These are phyloP conservation scores for Cacatua alba DNA, from an alignment of 2,113 vertebrate species.

Conservation along the genomic window DNA sequence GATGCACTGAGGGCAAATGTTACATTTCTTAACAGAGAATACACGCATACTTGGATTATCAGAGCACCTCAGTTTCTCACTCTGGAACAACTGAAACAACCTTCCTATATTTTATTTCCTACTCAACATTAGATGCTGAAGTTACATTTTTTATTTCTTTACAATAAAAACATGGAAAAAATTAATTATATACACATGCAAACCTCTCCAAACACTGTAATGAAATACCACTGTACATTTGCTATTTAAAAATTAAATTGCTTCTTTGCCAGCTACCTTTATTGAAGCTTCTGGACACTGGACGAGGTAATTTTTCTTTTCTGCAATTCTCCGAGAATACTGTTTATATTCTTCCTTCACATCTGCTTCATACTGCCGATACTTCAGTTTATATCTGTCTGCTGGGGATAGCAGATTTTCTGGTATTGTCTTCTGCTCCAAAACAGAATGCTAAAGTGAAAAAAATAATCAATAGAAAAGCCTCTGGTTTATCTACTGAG, in stretches of 20 bases:
- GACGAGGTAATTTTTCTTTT: slow-evolving; percentile 13
- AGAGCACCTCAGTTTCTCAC: not conserved
- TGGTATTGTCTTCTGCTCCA: slow-evolving; percentile 55
- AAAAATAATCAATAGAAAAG: not conserved
- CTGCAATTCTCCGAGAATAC: slow-evolving; percentile 41
- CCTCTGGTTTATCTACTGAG: not conserved
- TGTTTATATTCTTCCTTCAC: slow-evolving; percentile 62
- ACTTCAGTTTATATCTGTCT: slow-evolving; percentile 60
- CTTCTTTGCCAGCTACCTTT: slow-evolving; percentile 18
- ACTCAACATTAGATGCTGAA: not conserved
- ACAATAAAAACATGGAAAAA: not conserved
- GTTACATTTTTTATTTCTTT: not conserved
- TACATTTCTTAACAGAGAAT: not conserved
- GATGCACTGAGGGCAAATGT: not conserved
- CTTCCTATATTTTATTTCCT: not conserved
- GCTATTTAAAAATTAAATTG: not conserved
- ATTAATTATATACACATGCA: not conserved
- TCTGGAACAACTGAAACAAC: not conserved
- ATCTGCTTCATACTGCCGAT: slow-evolving; percentile 63
- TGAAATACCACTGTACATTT: not conserved
- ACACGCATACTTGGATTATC: not conserved
- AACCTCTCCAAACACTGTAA: not conserved
- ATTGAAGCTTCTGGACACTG: not conserved
- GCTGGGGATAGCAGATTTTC: slow-evolving; percentile 65
- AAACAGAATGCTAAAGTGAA: slow-evolving; percentile 26